phyloP scores from a whole-genome alignment of 2,797 vertebrate species.

The Lagocephalus sceleratus region DNA sequence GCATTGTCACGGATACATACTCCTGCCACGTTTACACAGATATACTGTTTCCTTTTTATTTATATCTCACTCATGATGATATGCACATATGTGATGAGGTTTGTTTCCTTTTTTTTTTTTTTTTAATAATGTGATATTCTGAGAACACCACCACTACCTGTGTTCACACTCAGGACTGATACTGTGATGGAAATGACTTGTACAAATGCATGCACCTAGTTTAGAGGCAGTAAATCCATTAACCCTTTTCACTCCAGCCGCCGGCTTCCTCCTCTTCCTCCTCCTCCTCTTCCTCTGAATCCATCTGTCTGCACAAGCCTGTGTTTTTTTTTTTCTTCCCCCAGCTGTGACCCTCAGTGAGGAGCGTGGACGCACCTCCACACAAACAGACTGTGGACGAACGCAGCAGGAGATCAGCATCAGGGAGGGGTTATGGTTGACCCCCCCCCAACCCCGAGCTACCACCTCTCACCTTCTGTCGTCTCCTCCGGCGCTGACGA shows the following conservation, averaged over 20 bases:
- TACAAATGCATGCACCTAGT: slow-evolving; percentile 66
- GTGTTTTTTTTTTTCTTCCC: slow-evolving; percentile 5
- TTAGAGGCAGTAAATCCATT: slow-evolving; percentile 66
- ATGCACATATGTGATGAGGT: slow-evolving; percentile 42
- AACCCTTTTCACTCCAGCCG: slow-evolving; percentile 51
- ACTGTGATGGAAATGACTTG: slow-evolving; percentile 50
- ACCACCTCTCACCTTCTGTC: slow-evolving; percentile 91
- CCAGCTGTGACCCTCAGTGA: slow-evolving; percentile 77
- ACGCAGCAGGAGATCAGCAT: slow-evolving; percentile 11
- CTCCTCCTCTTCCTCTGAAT: slow-evolving; percentile 11
- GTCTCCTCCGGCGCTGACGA: slow-evolving; percentile 92
- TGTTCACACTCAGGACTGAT: slow-evolving; percentile 49
- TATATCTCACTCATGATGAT: slow-evolving; percentile 46
- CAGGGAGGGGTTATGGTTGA: too few relatives aligned
- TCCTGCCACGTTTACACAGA: slow-evolving; percentile 45
- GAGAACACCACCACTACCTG: slow-evolving; percentile 33
- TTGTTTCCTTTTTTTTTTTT: slow-evolving; percentile 7
- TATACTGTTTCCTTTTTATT: slow-evolving; percentile 38
- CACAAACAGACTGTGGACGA: slow-evolving; percentile 85
- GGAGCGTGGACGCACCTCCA: slow-evolving; percentile 93
- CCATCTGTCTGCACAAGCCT: slow-evolving; percentile 21
- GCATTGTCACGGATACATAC: slow-evolving; percentile 59
- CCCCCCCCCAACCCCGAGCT: too few relatives aligned
- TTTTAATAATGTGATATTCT: slow-evolving; percentile 22
- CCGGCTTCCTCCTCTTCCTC: slow-evolving; percentile 37